These are phyloP conservation scores for Zophobas atratus DNA, from an alignment of 1,140 invertebrate species.

Conservation along the genomic window DNA sequence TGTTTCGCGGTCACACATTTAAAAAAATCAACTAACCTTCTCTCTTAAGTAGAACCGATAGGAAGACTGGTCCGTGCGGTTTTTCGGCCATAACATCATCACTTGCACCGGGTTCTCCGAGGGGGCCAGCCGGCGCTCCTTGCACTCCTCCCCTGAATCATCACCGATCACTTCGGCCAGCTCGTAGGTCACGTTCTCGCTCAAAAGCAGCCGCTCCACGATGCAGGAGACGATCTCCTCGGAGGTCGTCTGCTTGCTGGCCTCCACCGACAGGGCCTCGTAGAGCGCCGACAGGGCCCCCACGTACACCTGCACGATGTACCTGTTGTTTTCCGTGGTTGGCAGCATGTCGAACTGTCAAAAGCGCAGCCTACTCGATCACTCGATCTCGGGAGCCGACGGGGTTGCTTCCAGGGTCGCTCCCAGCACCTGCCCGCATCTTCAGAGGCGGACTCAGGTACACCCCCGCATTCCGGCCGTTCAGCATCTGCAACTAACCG, in stretches of 20 bases:
- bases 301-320: conserved; percentile 88
- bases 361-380: neutral
- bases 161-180: conserved; percentile 92
- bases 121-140: conserved; percentile 89
- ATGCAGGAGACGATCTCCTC: conserved; percentile 92
- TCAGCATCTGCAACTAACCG: neutral
- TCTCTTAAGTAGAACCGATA: conserved; percentile 87
- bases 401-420: neutral
- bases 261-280: conserved; percentile 92
- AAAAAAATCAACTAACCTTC: conserved; percentile 73
- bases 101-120: conserved; percentile 92
- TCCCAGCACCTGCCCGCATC: neutral
- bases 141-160: conserved; percentile 89
- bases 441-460: neutral
- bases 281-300: conserved; percentile 90
- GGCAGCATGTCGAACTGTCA: conserved; percentile 49
- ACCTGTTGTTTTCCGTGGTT: conserved; percentile 66
- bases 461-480: neutral
- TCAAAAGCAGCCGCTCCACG: conserved; percentile 82
- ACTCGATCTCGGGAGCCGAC: neutral
- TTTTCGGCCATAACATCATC: conserved; percentile 94
- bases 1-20: neutral
- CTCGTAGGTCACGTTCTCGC: conserved; percentile 83
- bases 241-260: conserved; percentile 91
- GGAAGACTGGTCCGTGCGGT: conserved; percentile 67